phyloP scores from a whole-genome alignment of 2,113 vertebrate species.

The Ctenomys sociabilis region DNA sequence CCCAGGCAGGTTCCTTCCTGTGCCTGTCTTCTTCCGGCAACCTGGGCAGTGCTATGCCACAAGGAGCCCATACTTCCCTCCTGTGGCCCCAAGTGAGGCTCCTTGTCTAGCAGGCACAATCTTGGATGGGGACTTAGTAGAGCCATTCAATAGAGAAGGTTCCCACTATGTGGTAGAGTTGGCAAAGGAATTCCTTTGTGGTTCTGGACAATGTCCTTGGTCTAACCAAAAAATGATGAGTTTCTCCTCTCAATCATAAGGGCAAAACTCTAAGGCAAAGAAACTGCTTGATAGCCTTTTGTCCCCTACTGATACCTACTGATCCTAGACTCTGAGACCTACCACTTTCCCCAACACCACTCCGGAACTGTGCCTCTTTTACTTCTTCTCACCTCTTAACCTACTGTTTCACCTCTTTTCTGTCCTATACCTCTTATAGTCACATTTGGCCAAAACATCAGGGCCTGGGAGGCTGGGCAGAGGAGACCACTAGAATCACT shows the following conservation, averaged over 20 bases:
- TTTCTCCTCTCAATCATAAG: not conserved
- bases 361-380: not conserved
- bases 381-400: not conserved
- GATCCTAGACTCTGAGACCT: not conserved
- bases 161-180: not conserved
- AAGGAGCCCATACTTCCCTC: not conserved
- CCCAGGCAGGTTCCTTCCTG: conserved; percentile 22
- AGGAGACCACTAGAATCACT: not conserved
- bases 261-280: not conserved
- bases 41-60: not conserved
- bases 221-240: not conserved
- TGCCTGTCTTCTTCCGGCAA: conserved; percentile 40
- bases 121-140: not conserved
- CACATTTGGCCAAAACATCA: not conserved
- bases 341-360: not conserved
- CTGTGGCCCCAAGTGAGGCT: not conserved
- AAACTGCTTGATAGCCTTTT: not conserved
- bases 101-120: not conserved
- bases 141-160: not conserved
- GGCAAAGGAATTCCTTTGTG: not conserved
- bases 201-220: not conserved
- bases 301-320: not conserved
- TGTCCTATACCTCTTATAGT: not conserved
- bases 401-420: not conserved
- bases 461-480: not conserved